Conservation (phyloP, 2,888 invertebrate genomes). For the Adelphocoris suturalis region DNA sequence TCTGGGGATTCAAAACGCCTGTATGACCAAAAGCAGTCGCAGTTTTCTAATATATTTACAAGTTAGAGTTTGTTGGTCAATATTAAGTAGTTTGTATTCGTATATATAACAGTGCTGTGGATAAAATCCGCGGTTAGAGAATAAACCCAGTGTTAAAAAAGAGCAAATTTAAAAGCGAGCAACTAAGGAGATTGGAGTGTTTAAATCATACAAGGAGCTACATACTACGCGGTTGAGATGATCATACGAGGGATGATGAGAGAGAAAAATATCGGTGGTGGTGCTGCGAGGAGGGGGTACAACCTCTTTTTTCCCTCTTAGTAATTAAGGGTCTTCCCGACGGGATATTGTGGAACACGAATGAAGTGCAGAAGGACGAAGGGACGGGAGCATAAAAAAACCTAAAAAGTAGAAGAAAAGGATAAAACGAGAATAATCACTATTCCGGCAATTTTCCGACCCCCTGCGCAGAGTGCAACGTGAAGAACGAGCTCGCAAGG, state of each 20-base stretch:
- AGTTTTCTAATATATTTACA: too few species aligned
- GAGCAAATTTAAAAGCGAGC: too few species aligned
- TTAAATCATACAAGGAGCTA: background rate
- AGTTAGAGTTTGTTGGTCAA: too few species aligned
- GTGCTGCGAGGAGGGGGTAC: background rate
- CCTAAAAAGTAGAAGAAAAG: too few species aligned
- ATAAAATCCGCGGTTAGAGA: too few species aligned
- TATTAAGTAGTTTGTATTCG: too few species aligned
- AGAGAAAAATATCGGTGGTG: too few species aligned
- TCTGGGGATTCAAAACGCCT: too few species aligned
- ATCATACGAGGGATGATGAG: background rate
- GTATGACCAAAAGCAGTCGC: too few species aligned
- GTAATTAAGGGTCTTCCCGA: conserved; percentile 22
- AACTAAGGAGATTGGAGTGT: background rate
- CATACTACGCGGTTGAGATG: background rate
- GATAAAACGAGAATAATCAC: background rate
- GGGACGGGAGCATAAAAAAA: background rate
- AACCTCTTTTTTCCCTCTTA: background rate
- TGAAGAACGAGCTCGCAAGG: background rate
- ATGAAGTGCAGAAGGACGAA: background rate
- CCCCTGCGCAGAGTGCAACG: background rate
- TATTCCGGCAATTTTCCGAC: conserved; percentile 18
- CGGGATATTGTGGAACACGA: background rate
- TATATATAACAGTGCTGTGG: too few species aligned
- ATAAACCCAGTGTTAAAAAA: too few species aligned